These are phyloP conservation scores for Drosophila nannoptera DNA, from an alignment of 1,140 invertebrate genomes.

Conservation along the genomic window DNA sequence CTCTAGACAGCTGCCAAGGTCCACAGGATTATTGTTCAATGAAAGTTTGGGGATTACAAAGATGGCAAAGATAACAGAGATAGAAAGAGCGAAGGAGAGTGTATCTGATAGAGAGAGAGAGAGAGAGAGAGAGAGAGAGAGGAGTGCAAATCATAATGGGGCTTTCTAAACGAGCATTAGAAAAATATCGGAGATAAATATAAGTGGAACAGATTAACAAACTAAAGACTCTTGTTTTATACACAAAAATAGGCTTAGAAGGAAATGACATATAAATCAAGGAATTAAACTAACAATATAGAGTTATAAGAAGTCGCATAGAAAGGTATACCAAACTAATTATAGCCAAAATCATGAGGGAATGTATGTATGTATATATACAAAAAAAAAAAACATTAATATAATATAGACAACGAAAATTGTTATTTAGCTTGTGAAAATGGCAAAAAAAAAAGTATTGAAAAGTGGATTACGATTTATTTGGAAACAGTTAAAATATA, in stretches of 20 bases:
- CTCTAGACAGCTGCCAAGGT: constrained; percentile 33
- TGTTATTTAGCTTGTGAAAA: constrained; percentile 32
- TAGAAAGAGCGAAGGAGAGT: no score
- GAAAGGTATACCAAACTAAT: constrained; percentile 16
- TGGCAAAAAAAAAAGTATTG: constrained; percentile 16
- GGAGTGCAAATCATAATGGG: constrained; percentile 45
- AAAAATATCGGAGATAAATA: constrained; percentile 20
- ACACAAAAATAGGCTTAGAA: constrained; percentile 37
- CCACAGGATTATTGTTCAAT: constrained; percentile 10
- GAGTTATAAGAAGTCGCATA: constrained; percentile 28
- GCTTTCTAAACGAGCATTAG: constrained; percentile 35
- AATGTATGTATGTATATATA: background rate
- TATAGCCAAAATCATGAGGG: constrained; percentile 15
- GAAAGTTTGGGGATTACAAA: constrained; percentile 22
- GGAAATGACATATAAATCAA: constrained; percentile 32
- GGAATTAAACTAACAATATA: constrained; percentile 8
- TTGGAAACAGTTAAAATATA: constrained; percentile 13
- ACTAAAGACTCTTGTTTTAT: constrained; percentile 27
- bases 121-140: constrained; percentile 8
- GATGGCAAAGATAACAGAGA: constrained; percentile 18
- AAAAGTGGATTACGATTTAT: constrained; percentile 18
- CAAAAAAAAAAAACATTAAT: background rate
- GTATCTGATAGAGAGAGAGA: background rate
- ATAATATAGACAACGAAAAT: constrained; percentile 13
- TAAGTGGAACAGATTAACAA: constrained; percentile 23